Conservation (phyloP, 2,888 invertebrate species). For the Dolomedes plantarius region DNA sequence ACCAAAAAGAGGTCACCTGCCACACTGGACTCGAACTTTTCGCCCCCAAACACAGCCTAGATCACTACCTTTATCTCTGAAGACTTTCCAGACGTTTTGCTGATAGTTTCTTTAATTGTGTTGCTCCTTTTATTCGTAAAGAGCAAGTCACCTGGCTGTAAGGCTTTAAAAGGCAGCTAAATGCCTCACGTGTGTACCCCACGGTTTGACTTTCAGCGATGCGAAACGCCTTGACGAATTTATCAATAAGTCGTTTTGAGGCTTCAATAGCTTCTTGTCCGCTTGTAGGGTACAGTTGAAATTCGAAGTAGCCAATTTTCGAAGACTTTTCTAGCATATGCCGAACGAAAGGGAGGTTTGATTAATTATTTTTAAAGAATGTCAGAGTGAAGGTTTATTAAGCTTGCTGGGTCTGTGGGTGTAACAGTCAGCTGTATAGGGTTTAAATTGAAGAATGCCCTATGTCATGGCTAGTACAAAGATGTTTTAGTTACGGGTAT, state of each 20-base stretch:
- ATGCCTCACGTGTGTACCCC: not conserved
- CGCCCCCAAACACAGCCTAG: not conserved
- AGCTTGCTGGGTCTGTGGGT: too few species aligned
- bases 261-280: not conserved
- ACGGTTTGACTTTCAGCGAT: not conserved
- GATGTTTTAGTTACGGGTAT: too few species aligned
- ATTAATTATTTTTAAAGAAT: slow-evolving; percentile 6
- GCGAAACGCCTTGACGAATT: slow-evolving; percentile 6
- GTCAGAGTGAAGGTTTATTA: not conserved
- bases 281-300: not conserved
- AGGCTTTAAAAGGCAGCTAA: not conserved
- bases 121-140: not conserved
- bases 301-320: not conserved
- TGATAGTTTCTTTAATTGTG: slow-evolving; percentile 10
- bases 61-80: not conserved
- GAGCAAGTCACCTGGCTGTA: not conserved
- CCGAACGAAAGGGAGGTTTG: not conserved
- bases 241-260: slow-evolving; percentile 21
- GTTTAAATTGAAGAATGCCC: too few species aligned
- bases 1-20: slow-evolving; percentile 17
- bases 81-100: not conserved
- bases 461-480: too few species aligned
- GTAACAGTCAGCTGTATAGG: too few species aligned
- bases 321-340: too few species aligned
- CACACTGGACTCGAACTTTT: slow-evolving; percentile 22